Conservation (phyloP, 2,797 vertebrate species). For the Lagorchestes hirsutus region DNA sequence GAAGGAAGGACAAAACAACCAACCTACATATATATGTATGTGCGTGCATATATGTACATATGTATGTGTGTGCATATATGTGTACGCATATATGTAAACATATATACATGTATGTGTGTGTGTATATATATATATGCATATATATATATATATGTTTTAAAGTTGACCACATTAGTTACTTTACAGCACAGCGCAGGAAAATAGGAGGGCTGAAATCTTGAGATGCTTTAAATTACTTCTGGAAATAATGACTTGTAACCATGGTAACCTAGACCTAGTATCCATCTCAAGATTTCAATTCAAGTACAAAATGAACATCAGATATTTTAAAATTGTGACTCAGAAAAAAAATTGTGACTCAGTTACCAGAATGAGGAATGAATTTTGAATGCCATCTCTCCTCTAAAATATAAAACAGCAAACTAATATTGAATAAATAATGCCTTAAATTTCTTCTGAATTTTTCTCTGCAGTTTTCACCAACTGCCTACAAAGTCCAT, state of each 20-base stretch:
- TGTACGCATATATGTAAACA: no score
- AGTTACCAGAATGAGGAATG: slow-evolving; percentile 64
- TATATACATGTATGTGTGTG: no score
- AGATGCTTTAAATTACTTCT: slow-evolving; percentile 81
- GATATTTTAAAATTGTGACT: slow-evolving; percentile 65
- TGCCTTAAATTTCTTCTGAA: not conserved
- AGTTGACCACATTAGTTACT: slow-evolving; percentile 73
- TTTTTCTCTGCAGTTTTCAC: no score
- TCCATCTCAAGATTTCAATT: slow-evolving; percentile 51
- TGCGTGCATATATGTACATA: no score
- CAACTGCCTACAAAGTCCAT: not conserved
- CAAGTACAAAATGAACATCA: slow-evolving; percentile 60
- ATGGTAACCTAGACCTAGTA: slow-evolving; percentile 73
- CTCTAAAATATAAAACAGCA: slow-evolving; percentile 20
- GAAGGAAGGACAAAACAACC: no score
- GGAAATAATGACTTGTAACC: slow-evolving; percentile 82
- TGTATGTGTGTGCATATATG: no score
- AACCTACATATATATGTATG: no score
- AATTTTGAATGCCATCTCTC: slow-evolving; percentile 42
- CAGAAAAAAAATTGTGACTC: slow-evolving; percentile 61
- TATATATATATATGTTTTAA: slow-evolving; percentile 52
- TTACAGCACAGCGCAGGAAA: slow-evolving; percentile 67
- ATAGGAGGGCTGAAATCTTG: slow-evolving; percentile 75
- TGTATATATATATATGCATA: no score
- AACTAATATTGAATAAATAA: slow-evolving; percentile 44